Percentiles rank a stretch among this genome's conserved stretches.
phyloP scores from a whole-genome alignment of 2,797 vertebrate genomes.

The Odontamblyopus lacepedii region DNA sequence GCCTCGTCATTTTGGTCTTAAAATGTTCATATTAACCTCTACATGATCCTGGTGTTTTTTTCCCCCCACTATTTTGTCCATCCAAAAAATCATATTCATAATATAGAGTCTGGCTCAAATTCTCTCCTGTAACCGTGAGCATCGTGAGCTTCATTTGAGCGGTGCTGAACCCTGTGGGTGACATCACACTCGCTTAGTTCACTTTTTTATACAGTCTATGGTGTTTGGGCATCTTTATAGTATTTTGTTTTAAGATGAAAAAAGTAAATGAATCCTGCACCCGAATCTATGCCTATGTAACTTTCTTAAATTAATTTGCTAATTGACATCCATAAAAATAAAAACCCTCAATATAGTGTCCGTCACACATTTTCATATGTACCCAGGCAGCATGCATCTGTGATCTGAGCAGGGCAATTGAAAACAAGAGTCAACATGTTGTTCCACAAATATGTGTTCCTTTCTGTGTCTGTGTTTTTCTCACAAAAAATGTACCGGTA shows the following conservation, averaged over 20 bases:
- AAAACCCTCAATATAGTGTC: background rate
- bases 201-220: too few species aligned
- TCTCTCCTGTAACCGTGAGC: too few species aligned
- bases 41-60: too few species aligned
- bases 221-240: background rate
- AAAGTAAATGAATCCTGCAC: background rate
- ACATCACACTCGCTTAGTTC: too few species aligned
- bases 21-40: too few species aligned
- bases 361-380: background rate
- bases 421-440: conserved; percentile 7
- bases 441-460: background rate
- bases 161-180: too few species aligned
- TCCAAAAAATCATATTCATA: too few species aligned
- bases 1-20: too few species aligned
- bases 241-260: background rate
- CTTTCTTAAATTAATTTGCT: background rate
- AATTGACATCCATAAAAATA: background rate
- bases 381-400: background rate
- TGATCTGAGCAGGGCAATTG: background rate
- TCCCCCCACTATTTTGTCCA: too few species aligned
- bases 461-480: background rate
- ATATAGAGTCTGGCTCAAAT: too few species aligned
- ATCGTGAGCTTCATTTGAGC: too few species aligned
- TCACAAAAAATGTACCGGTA: background rate
- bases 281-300: background rate